phyloP scores from a whole-genome alignment of 2,113 vertebrate genomes.

The Mustela lutreola region DNA sequence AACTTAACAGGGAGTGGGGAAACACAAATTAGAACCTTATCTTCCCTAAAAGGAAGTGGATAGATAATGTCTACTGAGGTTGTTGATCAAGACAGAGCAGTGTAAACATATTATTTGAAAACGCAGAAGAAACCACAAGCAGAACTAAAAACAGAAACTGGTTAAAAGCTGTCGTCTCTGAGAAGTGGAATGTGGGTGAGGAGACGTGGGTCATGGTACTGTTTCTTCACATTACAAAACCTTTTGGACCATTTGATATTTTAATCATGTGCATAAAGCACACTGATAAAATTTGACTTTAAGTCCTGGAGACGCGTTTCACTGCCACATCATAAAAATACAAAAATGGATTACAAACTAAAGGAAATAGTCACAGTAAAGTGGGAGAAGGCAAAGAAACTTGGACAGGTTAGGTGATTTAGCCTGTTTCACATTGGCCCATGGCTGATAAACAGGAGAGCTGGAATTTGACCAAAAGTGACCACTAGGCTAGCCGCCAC shows the following conservation, averaged over 20 bases:
- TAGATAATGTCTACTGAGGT: conserved; percentile 58
- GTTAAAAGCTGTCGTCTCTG: background rate
- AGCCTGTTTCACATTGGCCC: background rate
- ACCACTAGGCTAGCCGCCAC: background rate
- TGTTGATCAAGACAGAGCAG: conserved; percentile 2
- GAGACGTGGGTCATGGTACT: background rate
- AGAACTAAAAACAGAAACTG: conserved; percentile 60
- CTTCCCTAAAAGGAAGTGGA: conserved; percentile 40
- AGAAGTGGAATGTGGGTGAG: background rate
- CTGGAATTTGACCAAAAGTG: background rate
- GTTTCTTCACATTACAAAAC: background rate
- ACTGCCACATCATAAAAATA: background rate
- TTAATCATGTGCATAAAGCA: background rate
- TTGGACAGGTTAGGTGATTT: background rate
- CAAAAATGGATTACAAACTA: background rate
- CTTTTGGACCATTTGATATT: background rate
- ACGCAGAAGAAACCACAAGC: conserved; percentile 37
- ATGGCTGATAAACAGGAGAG: background rate
- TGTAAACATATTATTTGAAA: conserved; percentile 63
- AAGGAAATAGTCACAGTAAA: background rate
- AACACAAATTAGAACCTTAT: conserved; percentile 40
- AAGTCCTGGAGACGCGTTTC: background rate
- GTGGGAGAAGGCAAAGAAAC: background rate
- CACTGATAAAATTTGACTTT: background rate
- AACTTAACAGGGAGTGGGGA: background rate